Conservation (phyloP, 2,888 invertebrate genomes). For the Eristalis pertinax region DNA sequence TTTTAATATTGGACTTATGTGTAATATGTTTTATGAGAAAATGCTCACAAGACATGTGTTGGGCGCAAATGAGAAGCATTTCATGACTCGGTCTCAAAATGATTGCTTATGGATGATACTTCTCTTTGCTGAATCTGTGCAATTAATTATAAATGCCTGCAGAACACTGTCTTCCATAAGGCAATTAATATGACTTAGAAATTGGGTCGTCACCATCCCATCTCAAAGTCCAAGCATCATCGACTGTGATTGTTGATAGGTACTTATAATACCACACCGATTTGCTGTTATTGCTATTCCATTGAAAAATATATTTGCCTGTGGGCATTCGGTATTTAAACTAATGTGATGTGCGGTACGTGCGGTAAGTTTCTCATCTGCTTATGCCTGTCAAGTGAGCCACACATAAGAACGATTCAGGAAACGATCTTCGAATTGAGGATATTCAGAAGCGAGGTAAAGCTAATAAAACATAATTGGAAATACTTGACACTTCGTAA, state of each 20-base stretch:
- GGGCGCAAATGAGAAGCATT: slow-evolving; percentile 21
- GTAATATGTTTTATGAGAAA: slow-evolving; percentile 48
- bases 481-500: slow-evolving; percentile 34
- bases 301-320: no score
- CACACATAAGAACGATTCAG: slow-evolving; percentile 12
- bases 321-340: no score
- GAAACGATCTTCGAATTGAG: slow-evolving; percentile 30
- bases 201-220: slow-evolving; percentile 35
- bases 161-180: neutral
- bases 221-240: slow-evolving; percentile 23
- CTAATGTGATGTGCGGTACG: neutral
- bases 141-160: slow-evolving; percentile 54
- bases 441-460: slow-evolving; percentile 1
- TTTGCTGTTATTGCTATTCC: slow-evolving; percentile 8
- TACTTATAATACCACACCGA: slow-evolving; percentile 44
- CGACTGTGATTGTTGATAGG: slow-evolving; percentile 31
- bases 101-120: slow-evolving; percentile 46
- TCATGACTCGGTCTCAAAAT: slow-evolving; percentile 46
- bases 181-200: slow-evolving; percentile 55
- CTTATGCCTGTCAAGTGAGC: neutral
- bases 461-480: slow-evolving; percentile 41
- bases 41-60: slow-evolving; percentile 22
- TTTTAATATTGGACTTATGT: slow-evolving; percentile 37
- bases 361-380: slow-evolving; percentile 11
- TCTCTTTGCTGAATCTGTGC: slow-evolving; percentile 44